Base-by-base conservation (phyloP, 1,140 invertebrate genomes). In the Bombus breviceps region DNA sequence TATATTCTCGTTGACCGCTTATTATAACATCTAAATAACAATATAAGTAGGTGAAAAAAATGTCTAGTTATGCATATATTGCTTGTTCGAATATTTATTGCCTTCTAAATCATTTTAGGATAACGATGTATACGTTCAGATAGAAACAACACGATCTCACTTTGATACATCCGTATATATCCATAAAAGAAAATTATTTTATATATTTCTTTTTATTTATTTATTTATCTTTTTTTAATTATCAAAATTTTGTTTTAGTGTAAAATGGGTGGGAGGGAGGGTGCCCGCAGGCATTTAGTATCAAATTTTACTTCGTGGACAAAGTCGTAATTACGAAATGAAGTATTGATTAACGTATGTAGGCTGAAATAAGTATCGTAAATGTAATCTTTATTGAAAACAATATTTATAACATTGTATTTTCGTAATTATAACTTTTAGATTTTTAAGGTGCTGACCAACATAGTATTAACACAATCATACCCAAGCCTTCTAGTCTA, bases 401-500 rank as follows among this genome's bases (percentile, higher is more conserved):
- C 34, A 15, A 69, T 22, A 68, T 68, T 68, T 28, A 32, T 53
- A 62, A 86, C 9, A 39, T 64, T 62, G 39, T 84, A 68, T 87
- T 86, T 89, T 90, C 69, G 59, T 90, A 90, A 90, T 90, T 89
- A 86, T 87, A 90, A 90, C 88, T 90, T 86, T 39, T 86, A 78
- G 77, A 88, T 83, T 84, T 81, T 86, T 88, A 88, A 91, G 80
- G 81, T 88, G 83, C 88, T 86, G 73, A 85, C 28, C 85, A 39
- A 86, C 74, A 92, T 91, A 92, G 91, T 92, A 92, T 92, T 90
- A 93, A 91, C 91, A 92, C 91, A 85, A 92, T 90, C 90, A 89
- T 92, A 89, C 93, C 89, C 91, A 83, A 93, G 93, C 93, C 93
- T 94, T 94, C 88, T 94, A 94, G 94, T 93, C 91, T 94, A 95